Conservation (phyloP, 2,113 vertebrate species). For the Nothobranchius kuhntae region DNA sequence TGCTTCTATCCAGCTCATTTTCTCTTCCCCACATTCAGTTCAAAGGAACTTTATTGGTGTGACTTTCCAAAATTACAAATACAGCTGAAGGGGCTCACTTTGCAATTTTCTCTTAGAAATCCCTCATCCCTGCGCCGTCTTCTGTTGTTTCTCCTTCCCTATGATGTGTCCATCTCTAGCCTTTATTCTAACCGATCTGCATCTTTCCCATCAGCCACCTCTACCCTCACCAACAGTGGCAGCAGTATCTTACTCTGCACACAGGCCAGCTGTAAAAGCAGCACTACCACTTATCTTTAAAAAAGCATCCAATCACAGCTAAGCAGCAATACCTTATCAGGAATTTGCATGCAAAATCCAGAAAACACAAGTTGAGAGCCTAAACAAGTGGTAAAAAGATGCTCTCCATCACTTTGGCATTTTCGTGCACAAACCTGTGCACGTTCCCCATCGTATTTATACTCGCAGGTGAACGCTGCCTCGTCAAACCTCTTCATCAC, state of each 20-base stretch:
- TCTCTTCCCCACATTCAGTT: constrained; percentile 41
- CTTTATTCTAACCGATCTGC: not conserved
- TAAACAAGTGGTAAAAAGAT: constrained; percentile 27
- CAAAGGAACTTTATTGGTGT: constrained; percentile 72
- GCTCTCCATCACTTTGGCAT: constrained; percentile 62
- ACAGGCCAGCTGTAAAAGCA: constrained; percentile 49
- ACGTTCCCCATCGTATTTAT: constrained; percentile 91
- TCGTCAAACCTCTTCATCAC: constrained; percentile 90
- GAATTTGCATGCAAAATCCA: constrained; percentile 52
- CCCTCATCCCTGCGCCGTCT: constrained; percentile 8
- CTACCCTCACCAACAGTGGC: constrained; percentile 19
- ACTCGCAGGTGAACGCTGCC: constrained; percentile 90
- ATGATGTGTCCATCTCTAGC: not conserved
- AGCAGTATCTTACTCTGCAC: constrained; percentile 49
- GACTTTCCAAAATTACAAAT: constrained; percentile 72
- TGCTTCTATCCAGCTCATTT: constrained; percentile 10
- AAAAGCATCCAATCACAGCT: constrained; percentile 40
- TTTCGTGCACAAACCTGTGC: constrained; percentile 79
- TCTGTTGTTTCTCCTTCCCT: constrained; percentile 3
- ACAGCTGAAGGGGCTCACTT: constrained; percentile 60
- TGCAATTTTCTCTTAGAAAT: constrained; percentile 40
- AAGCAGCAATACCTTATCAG: constrained; percentile 4
- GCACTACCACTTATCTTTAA: constrained; percentile 49
- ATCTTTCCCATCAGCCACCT: constrained; percentile 1
- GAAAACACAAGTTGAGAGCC: constrained; percentile 51